Percentiles rank a stretch among this genome's conserved stretches.
These are phyloP conservation scores for Bacillus rossius DNA, from an alignment of 1,140 invertebrate species.

Conservation along the genomic window DNA sequence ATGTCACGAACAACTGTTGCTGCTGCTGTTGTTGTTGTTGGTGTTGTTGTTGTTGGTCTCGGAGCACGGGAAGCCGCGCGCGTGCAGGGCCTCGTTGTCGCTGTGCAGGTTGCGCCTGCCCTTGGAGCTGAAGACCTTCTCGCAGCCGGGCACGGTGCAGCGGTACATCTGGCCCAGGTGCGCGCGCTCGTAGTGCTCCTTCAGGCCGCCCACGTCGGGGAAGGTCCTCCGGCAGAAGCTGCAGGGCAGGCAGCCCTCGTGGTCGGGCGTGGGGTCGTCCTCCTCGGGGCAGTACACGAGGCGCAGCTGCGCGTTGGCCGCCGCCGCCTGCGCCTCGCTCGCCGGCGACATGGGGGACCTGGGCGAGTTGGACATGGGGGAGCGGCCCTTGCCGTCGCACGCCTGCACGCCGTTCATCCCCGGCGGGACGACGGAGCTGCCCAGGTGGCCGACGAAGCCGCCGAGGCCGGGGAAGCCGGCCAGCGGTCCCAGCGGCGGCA, in stretches of 20 bases:
- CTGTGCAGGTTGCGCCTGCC: conserved; percentile 65
- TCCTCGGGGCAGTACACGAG: conserved; percentile 49
- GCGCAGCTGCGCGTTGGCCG: conserved; percentile 28
- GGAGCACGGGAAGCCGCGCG: too few species aligned
- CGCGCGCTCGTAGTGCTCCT: conserved; percentile 58
- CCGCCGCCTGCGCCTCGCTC: conserved; percentile 37
- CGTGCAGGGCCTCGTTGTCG: conserved; percentile 1
- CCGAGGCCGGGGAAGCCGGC: conserved; percentile 31
- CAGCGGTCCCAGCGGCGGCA: conserved; percentile 45
- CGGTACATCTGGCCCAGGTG: conserved; percentile 69
- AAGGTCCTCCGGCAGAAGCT: conserved; percentile 57
- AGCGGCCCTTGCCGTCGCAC: conserved; percentile 21
- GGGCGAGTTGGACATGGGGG: conserved; percentile 24
- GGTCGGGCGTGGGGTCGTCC: conserved; percentile 48
- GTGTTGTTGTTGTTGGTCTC: too few species aligned
- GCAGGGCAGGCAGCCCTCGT: conserved; percentile 57
- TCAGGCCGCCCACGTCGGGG: conserved; percentile 51
- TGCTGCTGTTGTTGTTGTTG: too few species aligned
- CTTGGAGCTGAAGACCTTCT: conserved; percentile 73
- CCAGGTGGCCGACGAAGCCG: conserved; percentile 8
- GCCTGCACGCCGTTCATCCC: conserved; percentile 14
- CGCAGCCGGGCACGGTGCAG: conserved; percentile 71
- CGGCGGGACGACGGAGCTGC: not conserved
- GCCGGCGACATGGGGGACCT: conserved; percentile 36
- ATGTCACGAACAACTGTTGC: conserved; percentile 11